These are phyloP conservation scores for Eledona agricola DNA, from an alignment of 2,888 invertebrate species.

Conservation along the genomic window DNA sequence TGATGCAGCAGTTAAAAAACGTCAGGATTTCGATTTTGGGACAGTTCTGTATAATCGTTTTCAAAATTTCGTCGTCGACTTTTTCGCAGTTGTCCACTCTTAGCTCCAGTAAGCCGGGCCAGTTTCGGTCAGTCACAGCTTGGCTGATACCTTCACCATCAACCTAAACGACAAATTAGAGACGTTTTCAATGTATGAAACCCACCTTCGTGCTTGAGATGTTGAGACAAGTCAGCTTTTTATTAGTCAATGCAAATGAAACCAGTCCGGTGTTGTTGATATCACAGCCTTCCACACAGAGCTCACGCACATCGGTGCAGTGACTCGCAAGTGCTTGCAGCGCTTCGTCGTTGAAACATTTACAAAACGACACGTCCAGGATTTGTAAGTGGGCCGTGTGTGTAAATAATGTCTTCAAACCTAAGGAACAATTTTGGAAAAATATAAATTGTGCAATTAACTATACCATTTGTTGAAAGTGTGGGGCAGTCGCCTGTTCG, in stretches of 20 bases:
- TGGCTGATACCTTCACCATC: conserved; percentile 52
- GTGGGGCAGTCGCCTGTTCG: conserved; percentile 42
- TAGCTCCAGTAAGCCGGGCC: conserved; percentile 52
- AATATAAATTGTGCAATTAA: conserved; percentile 15
- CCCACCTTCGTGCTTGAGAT: conserved; percentile 58
- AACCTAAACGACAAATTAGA: conserved; percentile 45
- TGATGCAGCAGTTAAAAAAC: conserved; percentile 47
- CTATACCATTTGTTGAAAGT: conserved; percentile 47
- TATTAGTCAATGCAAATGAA: conserved; percentile 47
- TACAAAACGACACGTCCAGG: conserved; percentile 52
- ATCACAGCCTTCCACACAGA: conserved; percentile 63
- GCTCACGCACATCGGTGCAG: conserved; percentile 62
- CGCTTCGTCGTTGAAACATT: conserved; percentile 65
- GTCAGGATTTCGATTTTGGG: conserved; percentile 53
- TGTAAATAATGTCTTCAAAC: conserved; percentile 51
- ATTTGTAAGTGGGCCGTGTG: conserved; percentile 47
- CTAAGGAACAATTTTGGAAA: conserved; percentile 45
- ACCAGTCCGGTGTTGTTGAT: conserved; percentile 55
- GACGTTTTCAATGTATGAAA: neutral
- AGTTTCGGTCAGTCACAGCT: conserved; percentile 51
- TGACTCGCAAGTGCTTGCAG: conserved; percentile 64
- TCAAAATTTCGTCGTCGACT: conserved; percentile 52
- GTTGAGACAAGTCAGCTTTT: conserved; percentile 52
- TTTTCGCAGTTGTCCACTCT: conserved; percentile 53
- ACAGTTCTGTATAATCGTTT: conserved; percentile 51